A percentile compares a stretch with the other conserved stretches of the same genome.
These are phyloP conservation scores for Origma solitaria DNA, from an alignment of 2,113 vertebrate genomes.

Conservation along the genomic window DNA sequence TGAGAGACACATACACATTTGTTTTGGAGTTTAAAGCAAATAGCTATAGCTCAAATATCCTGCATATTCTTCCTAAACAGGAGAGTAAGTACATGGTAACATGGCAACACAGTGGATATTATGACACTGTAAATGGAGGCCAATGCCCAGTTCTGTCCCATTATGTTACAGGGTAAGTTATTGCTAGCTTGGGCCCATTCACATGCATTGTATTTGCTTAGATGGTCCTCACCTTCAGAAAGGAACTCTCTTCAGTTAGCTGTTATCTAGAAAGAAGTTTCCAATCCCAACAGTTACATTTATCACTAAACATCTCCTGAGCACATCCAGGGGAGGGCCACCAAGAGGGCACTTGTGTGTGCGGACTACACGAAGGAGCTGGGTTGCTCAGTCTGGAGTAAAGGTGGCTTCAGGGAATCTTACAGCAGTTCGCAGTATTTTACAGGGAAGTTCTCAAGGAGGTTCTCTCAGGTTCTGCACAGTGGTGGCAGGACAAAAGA, in stretches of 20 bases:
- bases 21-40: neutral
- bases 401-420: neutral
- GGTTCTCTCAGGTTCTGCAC: neutral
- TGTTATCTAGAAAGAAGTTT: neutral
- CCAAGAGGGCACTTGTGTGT: neutral
- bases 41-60: neutral
- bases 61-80: neutral
- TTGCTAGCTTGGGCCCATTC: neutral
- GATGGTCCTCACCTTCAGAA: neutral
- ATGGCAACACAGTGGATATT: neutral
- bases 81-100: neutral
- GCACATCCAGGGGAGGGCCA: neutral
- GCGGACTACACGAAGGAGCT: neutral
- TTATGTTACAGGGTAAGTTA: neutral
- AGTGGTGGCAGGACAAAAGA: neutral
- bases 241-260: neutral
- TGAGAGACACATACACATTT: neutral
- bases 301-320: neutral
- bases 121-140: neutral
- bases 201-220: neutral
- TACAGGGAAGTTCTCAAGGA: neutral
- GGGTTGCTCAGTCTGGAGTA: neutral
- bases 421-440: neutral
- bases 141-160: neutral
- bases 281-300: neutral